Evolutionary conservation across 2,888 invertebrate genomes (phyloP), one percentile per base, ranked within the genome.

Genomic region (Ethmia dodecea): DNA sequence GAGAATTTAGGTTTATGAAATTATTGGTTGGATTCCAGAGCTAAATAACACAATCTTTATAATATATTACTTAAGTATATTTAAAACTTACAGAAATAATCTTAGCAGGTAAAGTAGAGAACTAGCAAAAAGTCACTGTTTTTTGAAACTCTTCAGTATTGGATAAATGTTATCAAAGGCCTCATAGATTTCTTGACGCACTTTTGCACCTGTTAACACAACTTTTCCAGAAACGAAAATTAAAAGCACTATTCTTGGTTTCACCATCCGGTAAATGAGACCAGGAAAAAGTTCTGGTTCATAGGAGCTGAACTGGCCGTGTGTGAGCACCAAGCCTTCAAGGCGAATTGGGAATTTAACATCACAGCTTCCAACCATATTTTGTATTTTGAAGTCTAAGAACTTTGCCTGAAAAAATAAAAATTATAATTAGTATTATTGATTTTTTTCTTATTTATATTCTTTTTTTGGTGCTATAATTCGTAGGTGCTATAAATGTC

Each of bases 151-250:
- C 76, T 96, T 96, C 46, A 98, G 80, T 65, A 98, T 97, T 6
- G 98, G 98, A 81, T 97, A 97, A 70, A 99, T 99, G 74, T 96
- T 97, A 64, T 95, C 95, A 77, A 99, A 92, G 10, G 98, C 97
- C 72, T 98, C 97, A 74, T 97, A 95, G 37, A 99, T 95, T 74
- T 97, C 98, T 70, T 92, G 90, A 51, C 98, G 88, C 26, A 94
- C 94, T 88, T 99, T 99, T 41, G 97, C 98, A 49, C 98, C 98
- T 47, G 99, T 99, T 47, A 99, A 89, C 10, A 99, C 99, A 42
- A 99, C 94, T 89, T 99, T 99, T 31, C 99, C 99, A 45, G 98
- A 98, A 3, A 99, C 99, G 84, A 99, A 99, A 60, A 99, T 98
- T 32, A 99, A 88, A 46, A 99, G 88, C 3, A 99, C 99, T 63